phyloP scores from a whole-genome alignment of 1,140 invertebrate species.

The Ctenoplectra terminalis region DNA sequence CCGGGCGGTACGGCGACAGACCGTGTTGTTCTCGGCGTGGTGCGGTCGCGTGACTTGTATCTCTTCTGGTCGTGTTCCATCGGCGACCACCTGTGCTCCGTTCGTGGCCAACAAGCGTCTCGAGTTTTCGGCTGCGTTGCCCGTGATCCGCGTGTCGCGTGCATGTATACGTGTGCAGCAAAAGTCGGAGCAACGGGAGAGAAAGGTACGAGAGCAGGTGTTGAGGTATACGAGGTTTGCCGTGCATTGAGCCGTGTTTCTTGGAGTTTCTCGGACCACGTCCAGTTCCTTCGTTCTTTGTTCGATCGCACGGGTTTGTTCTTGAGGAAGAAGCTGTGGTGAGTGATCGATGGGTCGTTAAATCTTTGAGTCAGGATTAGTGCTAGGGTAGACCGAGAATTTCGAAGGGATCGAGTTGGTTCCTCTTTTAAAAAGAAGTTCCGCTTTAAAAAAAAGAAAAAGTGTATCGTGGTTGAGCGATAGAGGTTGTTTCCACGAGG shows the following conservation, averaged over 20 bases:
- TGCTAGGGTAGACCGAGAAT: not conserved
- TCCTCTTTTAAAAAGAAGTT: no score
- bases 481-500: not conserved
- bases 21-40: no score
- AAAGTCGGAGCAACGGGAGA: not conserved
- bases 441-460: not conserved
- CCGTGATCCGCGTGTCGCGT: not conserved
- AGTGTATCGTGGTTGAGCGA: no score
- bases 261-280: not conserved
- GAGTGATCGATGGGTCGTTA: not conserved
- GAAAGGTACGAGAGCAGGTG: conserved; percentile 43
- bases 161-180: not conserved
- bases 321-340: not conserved
- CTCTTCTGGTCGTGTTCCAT: not conserved
- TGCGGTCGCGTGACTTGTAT: conserved; percentile 6
- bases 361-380: not conserved
- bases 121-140: conserved; percentile 5
- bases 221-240: not conserved
- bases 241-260: not conserved
- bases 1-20: conserved; percentile 19
- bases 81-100: conserved; percentile 25
- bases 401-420: not conserved
- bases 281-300: conserved; percentile 6
- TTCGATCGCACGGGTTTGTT: not conserved
- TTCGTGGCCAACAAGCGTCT: not conserved